Evolutionary conservation across 2,888 invertebrate genomes (phyloP), one percentile per base, ranked within the genome.

Genomic region (Hyposoter didymator): DNA sequence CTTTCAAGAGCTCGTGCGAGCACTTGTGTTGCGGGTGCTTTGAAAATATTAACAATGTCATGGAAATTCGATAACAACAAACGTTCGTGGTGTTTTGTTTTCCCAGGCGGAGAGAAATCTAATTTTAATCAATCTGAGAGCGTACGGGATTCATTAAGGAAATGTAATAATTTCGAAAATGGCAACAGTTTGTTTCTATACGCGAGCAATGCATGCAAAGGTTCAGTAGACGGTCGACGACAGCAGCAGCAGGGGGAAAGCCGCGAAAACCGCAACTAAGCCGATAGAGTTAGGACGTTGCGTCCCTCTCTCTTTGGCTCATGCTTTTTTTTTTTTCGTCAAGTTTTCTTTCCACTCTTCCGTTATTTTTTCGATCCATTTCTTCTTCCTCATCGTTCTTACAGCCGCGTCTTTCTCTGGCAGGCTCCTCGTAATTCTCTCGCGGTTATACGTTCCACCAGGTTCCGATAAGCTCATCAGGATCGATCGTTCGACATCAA

Each of bases 381-480:
- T 52, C 67, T 78, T 47, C n/a, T n/a, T 22, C 69, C 64, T 70
- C 43, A 67, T 78, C 83, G 49, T 49, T 52, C 70, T 70, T 45
- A 72, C 43, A 32, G 39, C 64, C 73, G 22, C 73, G 35, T 73
- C 82, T 73, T 45, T 62, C 22, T 78, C 73, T 19, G 22, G 62
- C 22, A 62, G 72, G 85, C 84, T 87, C 86, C 84, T 88, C 87
- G 88, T 90, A 90, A 90, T 90, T 89, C 88, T 90, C 82, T 79
- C 81, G 87, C 81, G 87, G 89, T 91, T 89, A 28, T 28, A 89
- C 90, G 89, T 90, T 87, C 86, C 88, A 88, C 87, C 89, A 90
- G 90, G 89, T 89, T 88, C 84, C 89, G 89, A 91, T 91, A 91
- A 91, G 90, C 91, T 85, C 85, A 88, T 88, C 87, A 78, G 85